Evolutionary conservation across 2,113 vertebrate species (phyloP).

Genomic region (Vidua chalybeata): DNA sequence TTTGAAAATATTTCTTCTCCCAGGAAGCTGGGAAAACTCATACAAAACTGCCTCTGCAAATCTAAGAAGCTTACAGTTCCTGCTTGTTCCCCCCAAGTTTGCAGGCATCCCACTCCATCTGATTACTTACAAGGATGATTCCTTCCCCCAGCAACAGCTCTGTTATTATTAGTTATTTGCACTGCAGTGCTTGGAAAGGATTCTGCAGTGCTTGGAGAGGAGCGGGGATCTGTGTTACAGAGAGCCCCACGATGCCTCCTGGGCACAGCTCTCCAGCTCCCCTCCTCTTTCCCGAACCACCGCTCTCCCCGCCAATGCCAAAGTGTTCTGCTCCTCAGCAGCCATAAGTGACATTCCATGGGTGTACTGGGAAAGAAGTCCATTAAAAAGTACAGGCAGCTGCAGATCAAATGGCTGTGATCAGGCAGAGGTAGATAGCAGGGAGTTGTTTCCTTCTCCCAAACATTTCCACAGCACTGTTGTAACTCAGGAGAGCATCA

Average conservation of each 20-base stretch:
- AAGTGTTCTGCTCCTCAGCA: accelerated
- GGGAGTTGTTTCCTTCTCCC: background rate
- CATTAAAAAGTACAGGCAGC: background rate
- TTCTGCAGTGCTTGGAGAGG: background rate
- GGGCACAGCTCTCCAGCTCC: background rate
- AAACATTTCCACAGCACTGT: background rate
- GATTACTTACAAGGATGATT: background rate
- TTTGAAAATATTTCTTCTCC: slow-evolving; percentile 33
- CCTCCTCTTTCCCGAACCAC: background rate
- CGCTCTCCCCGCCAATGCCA: background rate
- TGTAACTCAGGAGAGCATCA: background rate
- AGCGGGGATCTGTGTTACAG: background rate
- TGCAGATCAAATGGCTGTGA: background rate
- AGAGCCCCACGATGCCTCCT: accelerated
- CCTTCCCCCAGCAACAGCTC: background rate
- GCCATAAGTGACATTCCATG: background rate
- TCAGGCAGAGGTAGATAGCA: background rate
- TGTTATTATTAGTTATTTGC: slow-evolving; percentile 25
- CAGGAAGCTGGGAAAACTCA: background rate
- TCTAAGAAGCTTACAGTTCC: background rate
- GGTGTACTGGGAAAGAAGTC: background rate
- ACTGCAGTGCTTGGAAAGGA: background rate
- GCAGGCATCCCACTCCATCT: background rate
- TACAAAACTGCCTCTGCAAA: background rate
- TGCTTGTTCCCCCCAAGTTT: slow-evolving; percentile 26